These are phyloP conservation scores for Drosophila formosana DNA, from an alignment of 2,888 invertebrate genomes.

Conservation along the genomic window DNA sequence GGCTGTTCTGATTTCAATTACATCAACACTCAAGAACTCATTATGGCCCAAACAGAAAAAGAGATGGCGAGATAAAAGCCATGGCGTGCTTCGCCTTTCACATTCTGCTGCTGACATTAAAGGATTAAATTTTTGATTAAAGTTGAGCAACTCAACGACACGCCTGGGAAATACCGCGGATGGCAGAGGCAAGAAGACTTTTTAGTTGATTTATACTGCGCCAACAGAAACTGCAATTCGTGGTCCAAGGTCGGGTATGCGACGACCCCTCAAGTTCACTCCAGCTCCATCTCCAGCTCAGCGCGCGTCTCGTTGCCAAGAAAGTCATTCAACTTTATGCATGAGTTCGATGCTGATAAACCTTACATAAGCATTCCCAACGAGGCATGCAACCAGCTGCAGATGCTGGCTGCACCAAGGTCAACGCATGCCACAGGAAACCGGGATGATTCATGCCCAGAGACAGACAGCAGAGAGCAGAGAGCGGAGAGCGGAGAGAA, in stretches of 20 bases:
- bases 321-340: conserved; percentile 70
- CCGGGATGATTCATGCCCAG: conserved; percentile 45
- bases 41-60: conserved; percentile 6
- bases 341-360: conserved; percentile 19
- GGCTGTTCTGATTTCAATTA: conserved; percentile 37
- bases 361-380: conserved; percentile 65
- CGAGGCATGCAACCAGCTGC: conserved; percentile 59
- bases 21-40: conserved; percentile 7
- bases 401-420: conserved; percentile 53
- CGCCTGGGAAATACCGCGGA: conserved; percentile 39
- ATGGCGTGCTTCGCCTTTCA: conserved; percentile 28
- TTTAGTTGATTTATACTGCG: conserved; percentile 58
- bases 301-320: conserved; percentile 4
- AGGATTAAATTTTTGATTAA: conserved; percentile 55
- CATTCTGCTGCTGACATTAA: conserved; percentile 47
- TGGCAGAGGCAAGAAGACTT: conserved; percentile 34
- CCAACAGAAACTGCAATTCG: conserved; percentile 21
- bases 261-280: conserved; percentile 61
- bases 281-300: conserved; percentile 6
- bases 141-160: conserved; percentile 31
- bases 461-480: conserved; percentile 13
- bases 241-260: conserved; percentile 37
- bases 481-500: neutral
- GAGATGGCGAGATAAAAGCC: conserved; percentile 2
- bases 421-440: conserved; percentile 51